phyloP scores from a whole-genome alignment of 2,888 invertebrate genomes.

The Pristionchus exspectatus region DNA sequence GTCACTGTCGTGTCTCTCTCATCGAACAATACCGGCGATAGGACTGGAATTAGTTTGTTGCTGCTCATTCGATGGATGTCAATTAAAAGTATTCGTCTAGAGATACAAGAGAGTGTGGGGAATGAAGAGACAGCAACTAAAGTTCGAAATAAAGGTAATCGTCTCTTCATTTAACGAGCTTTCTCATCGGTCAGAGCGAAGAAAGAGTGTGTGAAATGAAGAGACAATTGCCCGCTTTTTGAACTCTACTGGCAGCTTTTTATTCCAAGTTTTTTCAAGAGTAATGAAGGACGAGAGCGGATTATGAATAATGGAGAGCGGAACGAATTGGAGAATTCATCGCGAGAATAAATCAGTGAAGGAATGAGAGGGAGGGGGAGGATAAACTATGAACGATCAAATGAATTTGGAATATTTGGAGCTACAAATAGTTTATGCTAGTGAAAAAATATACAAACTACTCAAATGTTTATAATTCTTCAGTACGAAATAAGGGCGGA shows the following conservation, averaged over 20 bases:
- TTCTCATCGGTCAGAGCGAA: no score
- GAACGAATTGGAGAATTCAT: neutral
- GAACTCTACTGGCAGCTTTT: no score
- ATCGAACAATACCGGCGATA: slow-evolving; percentile 4
- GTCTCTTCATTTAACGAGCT: no score
- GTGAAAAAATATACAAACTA: no score
- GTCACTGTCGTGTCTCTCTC: neutral
- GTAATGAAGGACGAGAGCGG: neutral
- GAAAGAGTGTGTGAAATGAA: no score
- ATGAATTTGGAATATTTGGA: neutral
- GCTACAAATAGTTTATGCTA: neutral
- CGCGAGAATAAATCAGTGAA: neutral
- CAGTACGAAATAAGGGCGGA: no score
- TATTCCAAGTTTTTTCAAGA: no score
- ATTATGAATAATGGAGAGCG: neutral
- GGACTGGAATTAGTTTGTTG: slow-evolving; percentile 22
- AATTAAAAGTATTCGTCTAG: neutral
- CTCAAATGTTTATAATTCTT: no score
- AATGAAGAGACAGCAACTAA: no score
- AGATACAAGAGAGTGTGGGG: no score
- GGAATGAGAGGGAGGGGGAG: neutral
- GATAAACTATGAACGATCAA: neutral
- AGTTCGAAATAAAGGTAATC: no score
- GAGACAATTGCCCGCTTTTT: no score
- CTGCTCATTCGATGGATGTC: neutral